These are phyloP conservation scores for Xanthia togata DNA, from an alignment of 2,888 invertebrate species.

Conservation along the genomic window DNA sequence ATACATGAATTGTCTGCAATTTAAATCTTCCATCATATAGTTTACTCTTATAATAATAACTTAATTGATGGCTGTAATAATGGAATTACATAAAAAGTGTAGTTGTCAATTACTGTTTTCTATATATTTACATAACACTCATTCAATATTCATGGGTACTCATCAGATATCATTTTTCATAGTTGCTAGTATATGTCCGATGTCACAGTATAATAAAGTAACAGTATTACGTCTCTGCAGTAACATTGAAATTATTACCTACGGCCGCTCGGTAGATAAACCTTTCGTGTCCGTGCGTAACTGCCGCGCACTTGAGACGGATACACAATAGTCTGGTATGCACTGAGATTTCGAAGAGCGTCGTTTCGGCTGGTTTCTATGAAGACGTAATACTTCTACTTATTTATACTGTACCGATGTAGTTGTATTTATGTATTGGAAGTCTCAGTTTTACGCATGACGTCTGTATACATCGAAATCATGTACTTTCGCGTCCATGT, in stretches of 20 bases:
- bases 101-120: conserved; percentile 76
- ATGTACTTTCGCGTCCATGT: conserved; percentile 11
- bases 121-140: conserved; percentile 69
- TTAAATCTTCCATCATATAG: conserved; percentile 57
- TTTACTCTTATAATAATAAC: conserved; percentile 53
- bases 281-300: too few species aligned
- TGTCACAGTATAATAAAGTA: too few species aligned
- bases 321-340: too few species aligned
- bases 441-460: conserved; percentile 58
- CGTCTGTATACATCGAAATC: conserved; percentile 7
- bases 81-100: conserved; percentile 72
- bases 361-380: too few species aligned
- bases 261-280: too few species aligned
- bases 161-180: conserved; percentile 70
- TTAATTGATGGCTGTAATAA: conserved; percentile 66
- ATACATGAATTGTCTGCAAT: conserved; percentile 53
- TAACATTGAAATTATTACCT: too few species aligned
- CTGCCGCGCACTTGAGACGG: too few species aligned
- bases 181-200: conserved; percentile 66
- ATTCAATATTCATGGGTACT: conserved; percentile 62
- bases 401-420: conserved; percentile 52
- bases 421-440: conserved; percentile 59
- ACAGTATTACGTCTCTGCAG: too few species aligned
- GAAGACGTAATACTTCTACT: too few species aligned
- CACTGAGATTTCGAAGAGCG: too few species aligned